These are phyloP conservation scores for Steatocranus sp. DNA, from an alignment of 2,797 vertebrate species.

Conservation along the genomic window DNA sequence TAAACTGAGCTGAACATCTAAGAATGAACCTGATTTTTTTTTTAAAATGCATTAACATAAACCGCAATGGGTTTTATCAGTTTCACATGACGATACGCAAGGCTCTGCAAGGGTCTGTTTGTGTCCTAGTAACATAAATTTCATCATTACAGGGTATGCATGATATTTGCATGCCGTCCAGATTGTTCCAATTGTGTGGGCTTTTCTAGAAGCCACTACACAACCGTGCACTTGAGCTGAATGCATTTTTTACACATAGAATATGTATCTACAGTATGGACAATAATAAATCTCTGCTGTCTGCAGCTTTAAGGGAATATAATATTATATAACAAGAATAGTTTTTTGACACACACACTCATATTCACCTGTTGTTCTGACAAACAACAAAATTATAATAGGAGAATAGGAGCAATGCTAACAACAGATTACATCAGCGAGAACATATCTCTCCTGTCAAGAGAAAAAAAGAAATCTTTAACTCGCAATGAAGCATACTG, in stretches of 20 bases:
- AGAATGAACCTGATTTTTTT: neutral
- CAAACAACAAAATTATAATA: neutral
- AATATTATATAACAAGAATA: neutral
- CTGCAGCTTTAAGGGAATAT: neutral
- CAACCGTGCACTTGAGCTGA: neutral
- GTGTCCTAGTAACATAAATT: rapidly evolving
- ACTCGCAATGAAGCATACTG: neutral
- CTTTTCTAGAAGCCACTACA: neutral
- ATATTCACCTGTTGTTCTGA: neutral
- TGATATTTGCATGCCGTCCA: neutral
- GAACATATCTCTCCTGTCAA: neutral
- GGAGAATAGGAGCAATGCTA: neutral
- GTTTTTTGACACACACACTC: neutral
- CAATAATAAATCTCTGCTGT: neutral
- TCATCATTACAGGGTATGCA: neutral
- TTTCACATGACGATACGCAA: neutral
- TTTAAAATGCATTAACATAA: neutral
- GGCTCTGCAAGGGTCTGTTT: rapidly evolving
- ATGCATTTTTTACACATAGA: neutral
- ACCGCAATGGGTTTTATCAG: neutral
- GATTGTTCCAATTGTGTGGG: neutral
- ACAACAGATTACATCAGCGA: conserved; percentile 5
- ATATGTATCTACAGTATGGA: neutral
- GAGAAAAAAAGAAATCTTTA: neutral
- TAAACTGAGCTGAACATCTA: neutral